Base-by-base conservation (phyloP, 2,113 vertebrate genomes). In the Merops nubicus region DNA sequence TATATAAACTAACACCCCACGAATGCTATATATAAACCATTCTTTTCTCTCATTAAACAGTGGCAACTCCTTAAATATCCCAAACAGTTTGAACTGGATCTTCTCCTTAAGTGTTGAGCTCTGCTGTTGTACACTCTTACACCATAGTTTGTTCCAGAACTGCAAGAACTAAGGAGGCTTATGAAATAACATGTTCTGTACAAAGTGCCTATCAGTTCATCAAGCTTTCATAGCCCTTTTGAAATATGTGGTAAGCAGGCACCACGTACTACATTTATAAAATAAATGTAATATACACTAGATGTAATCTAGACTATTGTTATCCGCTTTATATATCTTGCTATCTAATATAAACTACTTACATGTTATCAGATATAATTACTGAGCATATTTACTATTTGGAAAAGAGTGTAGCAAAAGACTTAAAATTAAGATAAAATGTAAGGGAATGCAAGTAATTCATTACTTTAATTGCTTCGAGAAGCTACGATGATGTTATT, bases 331-430 rank as follows among this genome's bases (percentile, higher is more conserved):
- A 72, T 89, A 85, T 79, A 65, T 93, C 87, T 94, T 7, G 0
- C 68, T 89, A 81, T 87, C 91, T 91, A 91, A 86, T 95, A 93
- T 91, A 87, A 97, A 93, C 73, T 93, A 96, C 89, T 96, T 95
- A 93, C 84, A 92, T n/a, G 60, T 96, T 97, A 96, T 96, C 96
- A 95, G 94, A 96, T 97, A 96, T 78, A 92, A 93, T 97, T 95
- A 97, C 91, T 92, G 93, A 93, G 91, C 96, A 96, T 79, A 94
- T 88, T 94, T 94, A 87, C 86, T 63, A 81, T 95, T 93, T 91
- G 80, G 65, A 91, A 92, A 91, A 92, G 65, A 93, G 47, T 63
- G 42, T 59, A 88, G 75, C 47, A 90, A 43, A 87, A 92, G 92
- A 95, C 93, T 47, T 3, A 60, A 68, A 96, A 93, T 72, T 54